phyloP scores from a whole-genome alignment of 2,797 vertebrate species.

The Trichosurus vulpecula region DNA sequence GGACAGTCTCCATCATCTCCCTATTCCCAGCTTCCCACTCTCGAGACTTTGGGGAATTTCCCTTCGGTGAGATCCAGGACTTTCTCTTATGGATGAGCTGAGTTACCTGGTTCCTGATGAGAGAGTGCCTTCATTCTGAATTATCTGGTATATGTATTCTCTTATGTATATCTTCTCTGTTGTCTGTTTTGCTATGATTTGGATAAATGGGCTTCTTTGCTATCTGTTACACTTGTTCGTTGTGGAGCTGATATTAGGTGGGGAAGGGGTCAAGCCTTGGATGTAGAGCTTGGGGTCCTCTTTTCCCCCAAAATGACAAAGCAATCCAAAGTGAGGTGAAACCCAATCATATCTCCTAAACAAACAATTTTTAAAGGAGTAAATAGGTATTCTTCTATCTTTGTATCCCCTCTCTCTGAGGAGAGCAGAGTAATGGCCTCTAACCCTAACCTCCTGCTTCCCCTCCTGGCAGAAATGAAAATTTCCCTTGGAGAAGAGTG shows the following conservation, averaged over 20 bases:
- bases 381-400: background rate
- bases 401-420: background rate
- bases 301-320: background rate
- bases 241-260: background rate
- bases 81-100: background rate
- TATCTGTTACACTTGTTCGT: background rate
- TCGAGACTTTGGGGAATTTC: background rate
- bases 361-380: background rate
- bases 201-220: background rate
- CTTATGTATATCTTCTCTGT: background rate
- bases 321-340: background rate
- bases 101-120: background rate
- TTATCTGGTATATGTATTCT: background rate
- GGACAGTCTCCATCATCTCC: background rate
- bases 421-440: background rate
- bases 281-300: background rate
- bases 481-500: background rate
- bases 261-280: background rate
- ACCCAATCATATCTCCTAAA: background rate
- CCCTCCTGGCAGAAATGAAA: background rate
- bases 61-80: background rate
- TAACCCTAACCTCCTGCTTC: background rate
- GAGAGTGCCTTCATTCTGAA: background rate
- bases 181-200: background rate
- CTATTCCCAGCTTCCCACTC: background rate